phyloP scores from a whole-genome alignment of 53 echinoderm and acorn worm genomes.

The Glandiceps talaboti region DNA sequence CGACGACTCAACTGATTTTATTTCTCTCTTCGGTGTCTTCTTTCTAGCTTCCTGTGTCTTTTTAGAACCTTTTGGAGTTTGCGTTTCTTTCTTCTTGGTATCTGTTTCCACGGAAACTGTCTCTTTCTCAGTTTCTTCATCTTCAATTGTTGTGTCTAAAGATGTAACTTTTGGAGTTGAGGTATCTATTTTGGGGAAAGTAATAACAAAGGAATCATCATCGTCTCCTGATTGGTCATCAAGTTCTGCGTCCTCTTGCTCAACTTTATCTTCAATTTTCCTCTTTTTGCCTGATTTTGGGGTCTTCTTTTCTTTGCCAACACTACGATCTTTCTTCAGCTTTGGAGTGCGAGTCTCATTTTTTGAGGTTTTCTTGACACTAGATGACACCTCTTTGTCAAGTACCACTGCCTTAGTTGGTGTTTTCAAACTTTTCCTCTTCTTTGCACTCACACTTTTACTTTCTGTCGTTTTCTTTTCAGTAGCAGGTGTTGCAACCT shows the following conservation, averaged over 20 bases:
- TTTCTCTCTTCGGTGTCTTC: too few species aligned
- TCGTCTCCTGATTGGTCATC: too few species aligned
- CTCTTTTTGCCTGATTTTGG: neutral
- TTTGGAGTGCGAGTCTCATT: neutral
- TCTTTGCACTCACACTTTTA: neutral
- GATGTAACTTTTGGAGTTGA: neutral
- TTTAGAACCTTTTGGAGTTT: too few species aligned
- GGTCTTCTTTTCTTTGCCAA: neutral
- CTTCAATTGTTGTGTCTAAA: neutral
- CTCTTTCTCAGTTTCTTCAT: neutral
- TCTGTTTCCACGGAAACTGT: too few species aligned
- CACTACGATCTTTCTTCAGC: neutral
- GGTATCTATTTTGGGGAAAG: neutral
- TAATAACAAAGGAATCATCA: neutral
- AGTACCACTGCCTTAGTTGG: neutral
- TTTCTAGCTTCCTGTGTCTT: too few species aligned
- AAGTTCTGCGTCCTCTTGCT: neutral
- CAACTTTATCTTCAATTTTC: neutral
- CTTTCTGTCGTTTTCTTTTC: neutral
- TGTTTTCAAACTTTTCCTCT: neutral
- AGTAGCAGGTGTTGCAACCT: neutral
- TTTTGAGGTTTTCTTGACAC: neutral
- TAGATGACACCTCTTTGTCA: neutral
- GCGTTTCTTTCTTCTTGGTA: too few species aligned
- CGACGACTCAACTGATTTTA: too few species aligned